Evolutionary conservation across 2,888 invertebrate species (phyloP).

Genomic region (Dynastes grantii): DNA sequence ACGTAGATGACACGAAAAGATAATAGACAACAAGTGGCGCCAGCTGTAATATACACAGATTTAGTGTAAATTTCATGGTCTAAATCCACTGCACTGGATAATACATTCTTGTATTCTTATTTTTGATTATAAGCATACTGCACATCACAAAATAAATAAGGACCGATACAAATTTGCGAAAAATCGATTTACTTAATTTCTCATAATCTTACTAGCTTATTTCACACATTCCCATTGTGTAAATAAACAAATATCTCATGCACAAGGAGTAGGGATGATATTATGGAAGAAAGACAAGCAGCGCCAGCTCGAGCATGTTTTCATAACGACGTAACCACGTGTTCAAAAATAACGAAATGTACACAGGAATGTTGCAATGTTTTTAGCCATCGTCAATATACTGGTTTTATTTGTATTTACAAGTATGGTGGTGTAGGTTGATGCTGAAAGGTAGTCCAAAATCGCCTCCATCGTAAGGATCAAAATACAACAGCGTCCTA

Average conservation of each 20-base stretch:
- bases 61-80: conserved; percentile 5
- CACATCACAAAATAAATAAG: too few relatives aligned
- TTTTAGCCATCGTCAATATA: conserved; percentile 57
- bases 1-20: conserved; percentile 27
- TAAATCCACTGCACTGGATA: neutral
- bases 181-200: conserved; percentile 19
- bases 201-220: conserved; percentile 19
- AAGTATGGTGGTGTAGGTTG: conserved; percentile 57
- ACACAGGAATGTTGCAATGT: conserved; percentile 56
- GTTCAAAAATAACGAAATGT: conserved; percentile 56
- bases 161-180: neutral
- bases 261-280: neutral
- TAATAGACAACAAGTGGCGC: conserved; percentile 16
- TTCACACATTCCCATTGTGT: conserved; percentile 25
- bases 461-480: conserved; percentile 59
- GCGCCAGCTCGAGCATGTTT: conserved; percentile 44
- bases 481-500: conserved; percentile 52
- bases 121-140: too few relatives aligned
- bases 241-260: conserved; percentile 37
- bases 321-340: conserved; percentile 49
- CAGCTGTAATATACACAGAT: neutral
- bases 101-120: neutral
- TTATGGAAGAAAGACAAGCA: conserved; percentile 22
- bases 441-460: conserved; percentile 58
- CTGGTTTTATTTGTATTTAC: conserved; percentile 63